Base-by-base conservation (phyloP, 2,797 vertebrate species). In the Podarcis lilfordi region DNA sequence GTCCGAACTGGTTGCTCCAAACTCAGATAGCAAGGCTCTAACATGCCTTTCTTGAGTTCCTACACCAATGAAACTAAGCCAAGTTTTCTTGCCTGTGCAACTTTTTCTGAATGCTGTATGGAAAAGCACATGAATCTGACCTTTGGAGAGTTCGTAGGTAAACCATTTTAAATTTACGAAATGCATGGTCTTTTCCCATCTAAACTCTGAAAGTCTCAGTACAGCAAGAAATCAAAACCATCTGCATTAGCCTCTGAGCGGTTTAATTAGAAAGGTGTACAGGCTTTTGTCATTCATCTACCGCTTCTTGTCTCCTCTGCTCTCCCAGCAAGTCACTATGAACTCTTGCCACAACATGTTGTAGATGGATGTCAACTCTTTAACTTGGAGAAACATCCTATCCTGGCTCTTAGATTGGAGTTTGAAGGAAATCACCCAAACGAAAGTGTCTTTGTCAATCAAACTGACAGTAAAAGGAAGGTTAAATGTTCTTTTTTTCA, bases 341-440 rank as follows among this genome's bases (percentile, higher is more conserved):
- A 81, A 88, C 83, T 88, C 35, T 21, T 7, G 86, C 79, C 45
- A 5, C 0, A 3, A 19, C 32, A 0, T 5, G 79, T 4, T 85
- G 21, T 43, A 66, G 72, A 13, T 2, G 15, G 66, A 89, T 76
- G 3, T 69, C 76, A 69, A 35, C 69, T 64, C 50, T 61, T 9
- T 50, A 23, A 43, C 29, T 85, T 79, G 0, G 0, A 89, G 59
- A 69, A 35, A 87, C 32, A 29, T 61, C n/a, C 72, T 13, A 27
- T 2, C 8, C 45, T 80, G 35, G 3, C 17, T 7, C 29, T 9
- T 37, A 83, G 32, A 76, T 35, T 0, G 0, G 71, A 78, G 13
- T 75, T 87, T 68, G 74, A 86, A 91, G 69, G 50, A 35, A 79
- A 71, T 37, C 64, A 61, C 4, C 37, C 21, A 9, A 88, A 21